Base-by-base conservation (phyloP, 2,113 vertebrate genomes). In the Centrocercus urophasianus region DNA sequence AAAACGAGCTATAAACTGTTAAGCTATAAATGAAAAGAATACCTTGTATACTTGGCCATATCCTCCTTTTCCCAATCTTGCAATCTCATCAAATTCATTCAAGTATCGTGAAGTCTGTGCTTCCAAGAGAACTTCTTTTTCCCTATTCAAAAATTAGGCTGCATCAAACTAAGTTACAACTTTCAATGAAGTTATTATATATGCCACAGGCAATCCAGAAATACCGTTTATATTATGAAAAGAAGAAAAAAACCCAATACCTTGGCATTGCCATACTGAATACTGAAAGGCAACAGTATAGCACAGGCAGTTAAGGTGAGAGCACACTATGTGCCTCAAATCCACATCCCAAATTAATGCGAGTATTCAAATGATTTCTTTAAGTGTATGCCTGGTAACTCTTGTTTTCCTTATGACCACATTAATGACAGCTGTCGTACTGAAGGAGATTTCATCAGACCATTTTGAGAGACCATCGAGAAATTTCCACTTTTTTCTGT, bases 31-130 rank as follows among this genome's bases (percentile, higher is more conserved):
- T 13, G 9, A 8, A 56, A 91, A 76, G 32, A 74, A 70, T 97
- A 99, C 99, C 98, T 99, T 99, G 95, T 98, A 99, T 6, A 99
- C 99, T 95, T 98, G 98, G 75, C 99, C 99, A 32, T 99, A 99
- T 21, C 99, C 98, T 84, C 99, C 99, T 98, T 98, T 99, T 82
- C 99, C 99, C 42, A 99, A 96, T 80, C 97, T 92, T 52, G 97
- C 97, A 56, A 99, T 78, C 96, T 99, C 99, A 94, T 99, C 99
- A 98, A 99, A 99, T 93, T 99, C 99, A 97, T 98, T 99, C 64
- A 99, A 96, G 91, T 99, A 99, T 9, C 99, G 98, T 32, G 99
- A 99, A 3, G 99, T 98, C 93, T 99, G 99, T 8, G 98, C 98
- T 97, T 99, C 99, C 80, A 99, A 98, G 40, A 98, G 96, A 87